Conservation (phyloP, 2,888 invertebrate genomes). For the Steinernema scapterisci region DNA sequence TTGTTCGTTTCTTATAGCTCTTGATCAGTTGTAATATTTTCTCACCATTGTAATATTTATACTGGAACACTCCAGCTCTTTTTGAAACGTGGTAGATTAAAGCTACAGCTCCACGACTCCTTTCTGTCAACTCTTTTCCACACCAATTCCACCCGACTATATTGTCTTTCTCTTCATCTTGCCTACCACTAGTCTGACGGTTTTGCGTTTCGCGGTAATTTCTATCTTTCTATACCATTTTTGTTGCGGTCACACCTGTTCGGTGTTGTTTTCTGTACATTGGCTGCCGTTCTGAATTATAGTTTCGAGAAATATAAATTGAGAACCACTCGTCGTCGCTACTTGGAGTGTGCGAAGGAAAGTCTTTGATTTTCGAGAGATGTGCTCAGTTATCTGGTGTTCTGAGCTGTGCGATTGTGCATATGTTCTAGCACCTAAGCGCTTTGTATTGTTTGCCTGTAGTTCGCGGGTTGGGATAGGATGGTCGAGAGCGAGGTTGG, state of each 20-base stretch:
- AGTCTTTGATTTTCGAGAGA: not conserved
- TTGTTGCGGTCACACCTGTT: not conserved
- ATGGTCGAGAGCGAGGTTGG: not conserved
- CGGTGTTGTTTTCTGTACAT: too few species aligned
- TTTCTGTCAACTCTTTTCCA: not conserved
- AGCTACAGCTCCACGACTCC: not conserved
- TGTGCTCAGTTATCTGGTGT: not conserved
- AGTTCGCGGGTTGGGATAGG: not conserved
- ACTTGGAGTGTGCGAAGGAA: too few species aligned
- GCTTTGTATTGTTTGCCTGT: constrained; percentile 20
- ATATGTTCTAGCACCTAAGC: constrained; percentile 26
- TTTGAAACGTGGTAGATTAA: not conserved
- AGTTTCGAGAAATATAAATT: too few species aligned
- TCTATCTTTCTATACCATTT: not conserved
- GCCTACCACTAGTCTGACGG: constrained; percentile 18
- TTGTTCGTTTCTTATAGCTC: not conserved
- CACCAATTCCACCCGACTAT: not conserved
- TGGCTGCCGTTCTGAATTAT: too few species aligned
- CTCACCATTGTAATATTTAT: not conserved
- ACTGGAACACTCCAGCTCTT: not conserved
- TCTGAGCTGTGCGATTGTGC: not conserved
- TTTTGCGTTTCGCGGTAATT: not conserved
- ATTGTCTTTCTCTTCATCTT: constrained; percentile 12
- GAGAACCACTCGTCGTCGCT: too few species aligned
- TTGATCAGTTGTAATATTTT: not conserved